Evolutionary conservation across 2,797 vertebrate species (phyloP).

Genomic region (Coluber constrictor): DNA sequence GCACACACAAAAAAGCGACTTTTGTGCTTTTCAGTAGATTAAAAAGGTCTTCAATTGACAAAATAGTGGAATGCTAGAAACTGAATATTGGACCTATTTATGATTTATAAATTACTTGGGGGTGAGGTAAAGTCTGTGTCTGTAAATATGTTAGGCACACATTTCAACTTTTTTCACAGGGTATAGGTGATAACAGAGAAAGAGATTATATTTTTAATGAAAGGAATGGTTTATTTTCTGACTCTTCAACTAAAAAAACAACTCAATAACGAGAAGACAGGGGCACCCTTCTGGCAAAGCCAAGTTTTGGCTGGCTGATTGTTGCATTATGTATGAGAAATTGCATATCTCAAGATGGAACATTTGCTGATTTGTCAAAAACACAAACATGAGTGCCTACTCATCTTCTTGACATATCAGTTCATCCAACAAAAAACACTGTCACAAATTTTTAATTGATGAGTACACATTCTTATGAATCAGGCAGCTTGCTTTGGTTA

Average conservation of each 20-base stretch:
- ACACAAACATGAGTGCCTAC: conserved; percentile 81
- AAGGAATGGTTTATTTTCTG: conserved; percentile 47
- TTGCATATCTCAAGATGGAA: conserved; percentile 84
- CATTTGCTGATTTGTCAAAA: conserved; percentile 91
- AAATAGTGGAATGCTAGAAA: not conserved
- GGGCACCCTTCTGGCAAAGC: conserved; percentile 56
- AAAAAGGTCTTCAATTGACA: not conserved
- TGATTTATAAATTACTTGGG: not conserved
- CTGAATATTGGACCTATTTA: not conserved
- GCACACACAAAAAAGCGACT: not conserved
- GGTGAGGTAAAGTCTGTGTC: not conserved
- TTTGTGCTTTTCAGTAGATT: not conserved
- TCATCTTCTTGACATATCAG: conserved; percentile 83
- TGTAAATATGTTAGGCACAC: not conserved
- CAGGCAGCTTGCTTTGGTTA: conserved; percentile 35
- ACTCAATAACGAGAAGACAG: conserved; percentile 24
- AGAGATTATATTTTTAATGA: not conserved
- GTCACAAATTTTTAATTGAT: conserved; percentile 80
- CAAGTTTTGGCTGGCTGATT: conserved; percentile 54
- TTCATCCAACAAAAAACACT: conserved; percentile 76
- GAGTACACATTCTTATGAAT: conserved; percentile 69
- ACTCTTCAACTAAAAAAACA: not conserved
- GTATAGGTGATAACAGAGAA: not conserved
- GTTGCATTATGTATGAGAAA: conserved; percentile 86
- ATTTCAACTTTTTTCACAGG: not conserved